These are phyloP conservation scores for Drosophila micromelanica DNA, from an alignment of 1,140 invertebrate genomes.

Conservation along the genomic window DNA sequence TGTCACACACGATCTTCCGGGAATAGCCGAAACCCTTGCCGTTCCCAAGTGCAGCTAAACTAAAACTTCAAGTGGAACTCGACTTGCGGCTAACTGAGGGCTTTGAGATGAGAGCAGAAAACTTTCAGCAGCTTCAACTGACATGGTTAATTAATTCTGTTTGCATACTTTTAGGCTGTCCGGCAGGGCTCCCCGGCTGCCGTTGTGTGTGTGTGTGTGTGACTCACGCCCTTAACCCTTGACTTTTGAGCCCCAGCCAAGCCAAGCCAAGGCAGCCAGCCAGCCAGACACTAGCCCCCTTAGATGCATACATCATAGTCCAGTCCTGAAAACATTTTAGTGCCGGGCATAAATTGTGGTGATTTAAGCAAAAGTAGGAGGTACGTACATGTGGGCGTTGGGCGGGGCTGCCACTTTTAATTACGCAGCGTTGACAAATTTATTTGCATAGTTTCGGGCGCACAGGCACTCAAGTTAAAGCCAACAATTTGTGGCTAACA, in stretches of 20 bases:
- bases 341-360: constrained; percentile 36
- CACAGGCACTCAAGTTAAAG: constrained; percentile 29
- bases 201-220: constrained; percentile 8
- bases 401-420: constrained; percentile 49
- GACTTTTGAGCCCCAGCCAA: constrained; percentile 22
- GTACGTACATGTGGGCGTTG: not conserved
- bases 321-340: constrained; percentile 32
- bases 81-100: constrained; percentile 28
- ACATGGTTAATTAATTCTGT: constrained; percentile 66
- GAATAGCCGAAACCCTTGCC: constrained; percentile 1
- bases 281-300: not conserved
- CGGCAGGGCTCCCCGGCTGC: constrained; percentile 4
- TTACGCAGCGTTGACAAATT: constrained; percentile 61
- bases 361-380: not conserved
- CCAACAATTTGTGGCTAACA: constrained; percentile 49
- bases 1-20: constrained; percentile 40
- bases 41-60: constrained; percentile 14
- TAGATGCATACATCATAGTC: constrained; percentile 27
- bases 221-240: constrained; percentile 24
- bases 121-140: constrained; percentile 42
- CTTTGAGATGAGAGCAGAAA: constrained; percentile 8
- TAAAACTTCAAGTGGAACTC: constrained; percentile 33
- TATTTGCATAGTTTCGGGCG: constrained; percentile 53
- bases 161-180: constrained; percentile 54
- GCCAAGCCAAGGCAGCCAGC: constrained; percentile 9